Evolutionary conservation across 2,888 invertebrate species (phyloP).

Genomic region (Alcis repandata): DNA sequence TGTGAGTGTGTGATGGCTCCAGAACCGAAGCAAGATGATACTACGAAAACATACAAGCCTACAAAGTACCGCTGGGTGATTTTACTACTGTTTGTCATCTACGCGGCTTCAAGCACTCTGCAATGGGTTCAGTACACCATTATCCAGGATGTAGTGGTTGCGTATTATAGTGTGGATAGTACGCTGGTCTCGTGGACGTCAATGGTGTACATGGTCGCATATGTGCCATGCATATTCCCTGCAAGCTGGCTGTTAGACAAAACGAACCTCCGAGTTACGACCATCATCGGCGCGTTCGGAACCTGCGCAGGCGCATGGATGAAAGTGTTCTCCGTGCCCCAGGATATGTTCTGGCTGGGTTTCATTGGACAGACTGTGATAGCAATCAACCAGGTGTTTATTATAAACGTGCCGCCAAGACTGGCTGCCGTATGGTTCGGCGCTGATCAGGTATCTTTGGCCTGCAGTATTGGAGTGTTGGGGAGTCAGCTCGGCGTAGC

Average conservation of each 20-base stretch:
- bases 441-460: constrained; percentile 97
- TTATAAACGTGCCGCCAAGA: constrained; percentile 96
- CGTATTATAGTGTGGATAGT: constrained; percentile 90
- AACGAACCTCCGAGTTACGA: constrained; percentile 88
- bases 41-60: constrained; percentile 79
- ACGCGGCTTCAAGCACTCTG: constrained; percentile 96
- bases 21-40: background rate
- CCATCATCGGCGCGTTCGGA: constrained; percentile 93
- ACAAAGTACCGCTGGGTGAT: constrained; percentile 93
- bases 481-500: constrained; percentile 99
- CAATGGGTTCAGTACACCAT: constrained; percentile 99
- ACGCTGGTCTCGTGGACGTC: constrained; percentile 97
- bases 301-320: constrained; percentile 97
- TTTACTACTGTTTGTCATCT: constrained; percentile 92
- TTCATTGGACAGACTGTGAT: constrained; percentile 96
- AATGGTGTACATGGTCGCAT: constrained; percentile 98
- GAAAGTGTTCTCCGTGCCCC: constrained; percentile 94
- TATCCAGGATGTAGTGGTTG: constrained; percentile 92
- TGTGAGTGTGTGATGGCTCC: background rate
- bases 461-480: constrained; percentile 99
- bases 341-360: constrained; percentile 94
- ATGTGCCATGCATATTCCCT: constrained; percentile 98
- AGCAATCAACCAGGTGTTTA: constrained; percentile 95
- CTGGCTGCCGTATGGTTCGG: constrained; percentile 99
- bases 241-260: constrained; percentile 97